Conservation (phyloP, 2,113 vertebrate species). For the Hydrochoerus hydrochaeris region DNA sequence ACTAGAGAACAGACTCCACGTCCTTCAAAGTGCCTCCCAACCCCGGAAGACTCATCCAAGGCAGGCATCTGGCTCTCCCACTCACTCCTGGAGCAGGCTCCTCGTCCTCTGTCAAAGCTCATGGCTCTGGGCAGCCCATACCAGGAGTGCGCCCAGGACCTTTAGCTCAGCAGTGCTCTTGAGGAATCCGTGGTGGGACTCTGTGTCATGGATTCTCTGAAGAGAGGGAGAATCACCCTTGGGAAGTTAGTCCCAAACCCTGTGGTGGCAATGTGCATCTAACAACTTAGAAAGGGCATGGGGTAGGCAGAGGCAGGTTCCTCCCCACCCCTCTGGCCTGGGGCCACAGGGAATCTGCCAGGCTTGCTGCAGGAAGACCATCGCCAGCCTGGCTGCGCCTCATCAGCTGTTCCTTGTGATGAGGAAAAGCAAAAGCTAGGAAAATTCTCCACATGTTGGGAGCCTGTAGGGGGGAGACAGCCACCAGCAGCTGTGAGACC, state of each 20-base stretch:
- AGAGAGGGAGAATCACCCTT: neutral
- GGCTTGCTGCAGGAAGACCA: neutral
- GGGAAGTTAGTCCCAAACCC: neutral
- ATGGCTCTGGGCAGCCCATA: neutral
- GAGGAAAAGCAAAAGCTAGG: constrained; percentile 55
- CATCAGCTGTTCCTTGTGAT: neutral
- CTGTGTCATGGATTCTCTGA: neutral
- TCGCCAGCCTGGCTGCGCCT: neutral
- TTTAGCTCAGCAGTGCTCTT: neutral
- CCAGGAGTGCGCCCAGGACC: neutral
- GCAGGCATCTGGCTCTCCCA: neutral
- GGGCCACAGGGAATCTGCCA: neutral
- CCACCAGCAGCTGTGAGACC: constrained; percentile 61
- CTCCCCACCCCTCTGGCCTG: rapidly evolving
- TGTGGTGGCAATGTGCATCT: neutral
- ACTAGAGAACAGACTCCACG: neutral
- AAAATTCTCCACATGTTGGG: constrained; percentile 1
- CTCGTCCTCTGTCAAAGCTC: rapidly evolving
- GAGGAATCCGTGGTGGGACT: neutral
- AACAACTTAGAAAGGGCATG: neutral
- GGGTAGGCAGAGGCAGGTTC: neutral
- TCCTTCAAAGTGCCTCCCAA: neutral
- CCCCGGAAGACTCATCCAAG: neutral
- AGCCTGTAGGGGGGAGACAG: neutral
- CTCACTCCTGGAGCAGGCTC: neutral